A percentile compares a stretch with the other conserved stretches of the same genome.
Evolutionary conservation across 2,113 vertebrate species (phyloP).

Genomic region (Neofelis nebulosa): DNA sequence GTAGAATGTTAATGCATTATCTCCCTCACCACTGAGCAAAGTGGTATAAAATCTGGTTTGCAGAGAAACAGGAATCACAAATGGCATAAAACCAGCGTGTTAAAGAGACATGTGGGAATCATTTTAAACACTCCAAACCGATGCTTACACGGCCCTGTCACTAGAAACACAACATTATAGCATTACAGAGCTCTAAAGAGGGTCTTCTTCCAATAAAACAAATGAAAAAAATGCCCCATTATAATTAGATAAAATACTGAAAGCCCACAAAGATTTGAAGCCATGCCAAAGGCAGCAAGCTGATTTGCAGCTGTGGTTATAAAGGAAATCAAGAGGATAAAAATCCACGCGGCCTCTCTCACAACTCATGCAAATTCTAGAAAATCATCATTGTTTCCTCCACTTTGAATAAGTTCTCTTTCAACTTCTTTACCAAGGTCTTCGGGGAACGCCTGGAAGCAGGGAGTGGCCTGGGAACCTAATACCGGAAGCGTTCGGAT

Average conservation of each 20-base stretch:
- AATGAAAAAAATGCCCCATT: neutral
- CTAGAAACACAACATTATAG: neutral
- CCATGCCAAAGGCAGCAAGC: neutral
- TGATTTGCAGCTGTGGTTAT: neutral
- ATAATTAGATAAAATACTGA: neutral
- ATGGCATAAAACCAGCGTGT: neutral
- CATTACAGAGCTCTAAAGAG: neutral
- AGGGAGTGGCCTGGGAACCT: neutral
- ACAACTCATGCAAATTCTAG: neutral
- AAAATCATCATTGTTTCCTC: neutral
- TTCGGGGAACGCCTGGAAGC: neutral
- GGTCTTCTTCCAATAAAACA: slow-evolving; percentile 1
- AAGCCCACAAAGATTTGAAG: slow-evolving; percentile 24
- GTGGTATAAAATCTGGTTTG: neutral
- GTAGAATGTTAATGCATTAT: neutral
- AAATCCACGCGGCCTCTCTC: neutral
- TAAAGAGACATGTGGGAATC: neutral
- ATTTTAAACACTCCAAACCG: neutral
- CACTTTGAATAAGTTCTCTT: neutral
- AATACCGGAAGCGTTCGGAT: neutral
- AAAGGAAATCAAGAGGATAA: neutral
- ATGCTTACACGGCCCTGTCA: neutral
- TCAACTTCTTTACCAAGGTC: neutral
- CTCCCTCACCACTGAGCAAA: neutral
- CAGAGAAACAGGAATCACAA: neutral